A percentile compares a stretch with the other conserved stretches of the same genome.
These are phyloP conservation scores for Rhincodon typus DNA, from an alignment of 2,797 vertebrate genomes.

Conservation along the genomic window DNA sequence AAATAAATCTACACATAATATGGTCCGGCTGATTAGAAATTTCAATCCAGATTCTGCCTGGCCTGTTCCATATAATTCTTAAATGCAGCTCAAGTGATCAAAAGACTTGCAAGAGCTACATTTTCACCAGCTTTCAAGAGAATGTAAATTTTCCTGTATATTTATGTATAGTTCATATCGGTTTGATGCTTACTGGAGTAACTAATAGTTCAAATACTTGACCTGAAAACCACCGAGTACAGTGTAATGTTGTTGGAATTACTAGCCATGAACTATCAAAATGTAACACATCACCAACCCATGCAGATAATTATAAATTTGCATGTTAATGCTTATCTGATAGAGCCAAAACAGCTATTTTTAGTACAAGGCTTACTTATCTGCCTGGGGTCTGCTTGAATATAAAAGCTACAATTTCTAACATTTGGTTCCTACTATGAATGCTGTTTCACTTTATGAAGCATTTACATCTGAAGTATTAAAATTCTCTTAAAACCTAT, in stretches of 20 bases:
- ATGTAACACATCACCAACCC: conserved; percentile 41
- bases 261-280: conserved; percentile 44
- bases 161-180: conserved; percentile 45
- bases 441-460: neutral
- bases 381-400: neutral
- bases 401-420: neutral
- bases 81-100: conserved; percentile 19
- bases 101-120: conserved; percentile 40
- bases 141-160: conserved; percentile 42
- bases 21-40: neutral
- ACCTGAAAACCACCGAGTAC: conserved; percentile 42
- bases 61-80: conserved; percentile 39
- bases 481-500: neutral
- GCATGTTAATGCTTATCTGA: conserved; percentile 33
- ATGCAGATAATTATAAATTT: conserved; percentile 40
- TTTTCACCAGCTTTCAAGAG: conserved; percentile 42
- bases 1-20: neutral
- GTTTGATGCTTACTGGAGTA: conserved; percentile 44
- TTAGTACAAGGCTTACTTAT: conserved; percentile 38
- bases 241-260: conserved; percentile 42
- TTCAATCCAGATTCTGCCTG: neutral
- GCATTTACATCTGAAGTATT: neutral
- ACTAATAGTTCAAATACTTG: conserved; percentile 46
- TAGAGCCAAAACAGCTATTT: conserved; percentile 28
- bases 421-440: neutral